Conservation (phyloP, 1,140 invertebrate genomes). For the Metopolophium dirhodum region DNA sequence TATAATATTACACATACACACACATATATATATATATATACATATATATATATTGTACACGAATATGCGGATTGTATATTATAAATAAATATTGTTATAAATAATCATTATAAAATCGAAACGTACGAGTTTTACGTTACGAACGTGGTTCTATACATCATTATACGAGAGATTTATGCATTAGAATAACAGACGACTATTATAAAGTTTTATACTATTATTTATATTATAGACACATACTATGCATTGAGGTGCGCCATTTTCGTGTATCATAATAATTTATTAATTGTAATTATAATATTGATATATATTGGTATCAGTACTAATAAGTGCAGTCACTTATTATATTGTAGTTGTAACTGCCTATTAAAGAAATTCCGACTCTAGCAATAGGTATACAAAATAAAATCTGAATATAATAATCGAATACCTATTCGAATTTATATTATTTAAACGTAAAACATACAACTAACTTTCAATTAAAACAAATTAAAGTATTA, state of each 20-base stretch:
- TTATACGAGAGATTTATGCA: not conserved
- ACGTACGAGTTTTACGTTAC: not conserved
- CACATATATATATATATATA: too few relatives aligned
- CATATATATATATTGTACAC: not conserved
- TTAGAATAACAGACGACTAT: not conserved
- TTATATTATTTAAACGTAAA: too few relatives aligned
- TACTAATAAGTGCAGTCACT: not conserved
- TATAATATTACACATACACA: not conserved
- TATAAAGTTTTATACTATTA: too few relatives aligned
- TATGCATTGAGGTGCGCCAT: not conserved
- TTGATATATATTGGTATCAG: not conserved
- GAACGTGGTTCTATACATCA: not conserved
- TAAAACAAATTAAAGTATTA: too few relatives aligned
- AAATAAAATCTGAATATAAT: too few relatives aligned
- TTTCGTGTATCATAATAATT: not conserved
- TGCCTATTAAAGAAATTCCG: not conserved
- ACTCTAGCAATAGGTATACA: not conserved
- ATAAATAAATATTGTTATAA: conserved; percentile 11
- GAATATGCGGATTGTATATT: not conserved
- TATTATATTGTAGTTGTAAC: not conserved
- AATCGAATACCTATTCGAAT: too few relatives aligned
- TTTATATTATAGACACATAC: not conserved
- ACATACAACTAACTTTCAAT: too few relatives aligned
- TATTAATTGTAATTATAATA: not conserved
- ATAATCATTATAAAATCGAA: not conserved